A percentile compares a stretch with the other conserved stretches of the same genome.
phyloP scores from a whole-genome alignment of 2,113 vertebrate genomes.

The Steatornis caripensis region DNA sequence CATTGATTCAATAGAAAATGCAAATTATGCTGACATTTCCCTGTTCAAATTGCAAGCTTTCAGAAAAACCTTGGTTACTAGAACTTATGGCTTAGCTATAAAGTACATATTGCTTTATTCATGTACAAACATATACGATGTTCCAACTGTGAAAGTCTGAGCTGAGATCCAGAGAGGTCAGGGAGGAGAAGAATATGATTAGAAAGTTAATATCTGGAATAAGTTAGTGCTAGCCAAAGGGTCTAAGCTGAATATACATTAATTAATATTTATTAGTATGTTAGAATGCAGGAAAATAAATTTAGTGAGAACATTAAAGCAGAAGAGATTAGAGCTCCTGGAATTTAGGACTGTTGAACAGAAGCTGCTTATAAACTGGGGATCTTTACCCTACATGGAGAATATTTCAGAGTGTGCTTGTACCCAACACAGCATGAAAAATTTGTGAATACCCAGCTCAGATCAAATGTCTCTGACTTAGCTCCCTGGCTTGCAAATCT shows the following conservation, averaged over 20 bases:
- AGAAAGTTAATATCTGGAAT: neutral
- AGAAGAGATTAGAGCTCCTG: neutral
- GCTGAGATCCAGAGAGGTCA: neutral
- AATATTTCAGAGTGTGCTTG: neutral
- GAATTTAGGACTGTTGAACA: neutral
- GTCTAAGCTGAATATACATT: neutral
- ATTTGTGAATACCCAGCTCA: neutral
- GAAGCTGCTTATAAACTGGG: neutral
- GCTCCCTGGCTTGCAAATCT: neutral
- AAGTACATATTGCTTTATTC: neutral
- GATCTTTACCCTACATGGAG: neutral
- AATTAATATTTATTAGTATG: neutral
- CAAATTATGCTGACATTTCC: neutral
- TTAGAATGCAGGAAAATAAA: neutral
- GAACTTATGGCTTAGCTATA: neutral
- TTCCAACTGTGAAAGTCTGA: neutral
- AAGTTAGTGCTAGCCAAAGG: neutral
- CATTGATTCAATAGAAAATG: neutral
- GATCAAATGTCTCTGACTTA: neutral
- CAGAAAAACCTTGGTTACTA: neutral
- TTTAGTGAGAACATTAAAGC: neutral
- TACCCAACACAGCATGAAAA: neutral
- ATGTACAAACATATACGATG: neutral
- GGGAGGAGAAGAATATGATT: neutral
- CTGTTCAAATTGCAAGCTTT: neutral